Percentiles rank a stretch among this genome's conserved stretches.
phyloP scores from a whole-genome alignment of 1,140 invertebrate species.

The Steinernema khuongi region DNA sequence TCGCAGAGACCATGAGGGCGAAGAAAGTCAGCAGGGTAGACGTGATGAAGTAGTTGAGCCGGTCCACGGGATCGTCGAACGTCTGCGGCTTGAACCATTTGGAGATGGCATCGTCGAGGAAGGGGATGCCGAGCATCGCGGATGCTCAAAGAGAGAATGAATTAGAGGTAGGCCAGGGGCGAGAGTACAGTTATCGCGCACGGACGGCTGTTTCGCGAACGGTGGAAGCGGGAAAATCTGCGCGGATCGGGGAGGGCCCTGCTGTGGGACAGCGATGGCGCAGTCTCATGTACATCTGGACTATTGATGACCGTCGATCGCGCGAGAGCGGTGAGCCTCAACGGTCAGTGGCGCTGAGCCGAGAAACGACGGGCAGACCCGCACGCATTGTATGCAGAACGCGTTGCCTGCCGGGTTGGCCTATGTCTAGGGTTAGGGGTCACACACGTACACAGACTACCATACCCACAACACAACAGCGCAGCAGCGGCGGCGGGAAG shows the following conservation, averaged over 20 bases:
- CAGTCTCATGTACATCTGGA: neutral
- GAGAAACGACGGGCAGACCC: neutral
- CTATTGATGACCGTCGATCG: neutral
- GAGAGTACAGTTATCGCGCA: constrained; percentile 9
- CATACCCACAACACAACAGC: neutral
- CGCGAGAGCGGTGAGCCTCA: neutral
- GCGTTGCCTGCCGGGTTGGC: neutral
- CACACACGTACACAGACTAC: constrained; percentile 1
- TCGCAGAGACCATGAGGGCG: constrained; percentile 57
- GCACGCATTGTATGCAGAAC: neutral
- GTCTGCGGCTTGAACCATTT: constrained; percentile 54
- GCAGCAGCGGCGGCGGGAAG: constrained; percentile 7
- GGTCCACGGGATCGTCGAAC: constrained; percentile 55
- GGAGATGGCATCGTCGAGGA: constrained; percentile 50
- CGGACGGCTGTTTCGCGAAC: constrained; percentile 12
- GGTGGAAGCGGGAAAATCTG: neutral
- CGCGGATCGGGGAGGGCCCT: neutral
- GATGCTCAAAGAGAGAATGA: constrained; percentile 11
- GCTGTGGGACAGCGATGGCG: neutral
- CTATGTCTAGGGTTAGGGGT: neutral
- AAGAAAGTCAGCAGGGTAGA: constrained; percentile 54
- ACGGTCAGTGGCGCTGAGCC: neutral
- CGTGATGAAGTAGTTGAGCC: constrained; percentile 49
- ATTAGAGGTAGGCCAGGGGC: neutral
- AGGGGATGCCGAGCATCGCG: constrained; percentile 56